Conservation (phyloP, 2,113 vertebrate genomes). For the Rhizomys pruinosus region DNA sequence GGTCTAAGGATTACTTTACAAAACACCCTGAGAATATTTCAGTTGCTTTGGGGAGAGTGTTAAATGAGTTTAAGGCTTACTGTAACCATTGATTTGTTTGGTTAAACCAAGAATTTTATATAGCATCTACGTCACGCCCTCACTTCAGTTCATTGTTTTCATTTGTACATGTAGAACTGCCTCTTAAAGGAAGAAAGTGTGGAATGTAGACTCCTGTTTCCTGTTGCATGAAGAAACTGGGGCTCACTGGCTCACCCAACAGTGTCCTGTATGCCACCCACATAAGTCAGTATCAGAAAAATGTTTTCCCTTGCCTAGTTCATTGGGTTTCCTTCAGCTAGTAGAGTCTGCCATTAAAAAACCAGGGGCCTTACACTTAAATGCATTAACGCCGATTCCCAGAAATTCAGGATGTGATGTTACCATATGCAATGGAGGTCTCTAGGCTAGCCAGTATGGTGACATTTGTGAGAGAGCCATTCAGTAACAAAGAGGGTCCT, state of each 20-base stretch:
- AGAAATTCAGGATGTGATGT: background rate
- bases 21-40: background rate
- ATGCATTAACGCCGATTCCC: background rate
- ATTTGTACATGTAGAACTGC: background rate
- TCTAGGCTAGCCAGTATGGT: background rate
- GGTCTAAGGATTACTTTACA: slow-evolving; percentile 12
- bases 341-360: background rate
- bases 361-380: background rate
- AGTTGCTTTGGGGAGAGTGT: slow-evolving; percentile 11
- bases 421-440: background rate
- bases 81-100: background rate
- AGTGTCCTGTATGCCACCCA: background rate
- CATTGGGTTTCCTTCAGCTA: background rate
- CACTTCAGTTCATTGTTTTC: background rate
- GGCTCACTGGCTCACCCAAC: background rate
- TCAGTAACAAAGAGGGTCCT: background rate
- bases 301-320: background rate
- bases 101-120: background rate
- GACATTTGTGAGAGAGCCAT: background rate
- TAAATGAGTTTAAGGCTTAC: background rate
- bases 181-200: background rate
- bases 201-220: background rate
- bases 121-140: background rate
- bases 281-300: background rate
- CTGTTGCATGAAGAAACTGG: background rate